phyloP scores from a whole-genome alignment of 2,888 invertebrate species.

The Argynnis bischoffii region DNA sequence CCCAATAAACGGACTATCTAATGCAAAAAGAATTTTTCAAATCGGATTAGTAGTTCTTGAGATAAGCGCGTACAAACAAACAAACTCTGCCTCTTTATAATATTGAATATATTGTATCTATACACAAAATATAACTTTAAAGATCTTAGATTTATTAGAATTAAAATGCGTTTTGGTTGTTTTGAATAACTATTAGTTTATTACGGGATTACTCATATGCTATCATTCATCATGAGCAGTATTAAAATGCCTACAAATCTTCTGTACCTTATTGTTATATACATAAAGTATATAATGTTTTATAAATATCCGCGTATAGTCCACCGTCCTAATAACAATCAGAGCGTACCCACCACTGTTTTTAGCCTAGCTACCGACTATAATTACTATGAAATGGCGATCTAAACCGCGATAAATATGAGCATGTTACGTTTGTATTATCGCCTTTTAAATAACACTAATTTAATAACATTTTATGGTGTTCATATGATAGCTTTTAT shows the following conservation, averaged over 20 bases:
- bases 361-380: conserved; percentile 25
- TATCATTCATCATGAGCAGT: background rate
- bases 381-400: conserved; percentile 29
- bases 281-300: conserved; percentile 23
- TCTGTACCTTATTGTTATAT: conserved; percentile 6
- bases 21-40: too few species aligned
- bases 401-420: conserved; percentile 23
- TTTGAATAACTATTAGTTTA: background rate
- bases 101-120: too few species aligned
- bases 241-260: background rate
- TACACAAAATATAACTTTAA: too few species aligned
- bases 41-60: too few species aligned
- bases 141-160: too few species aligned
- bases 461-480: background rate
- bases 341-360: conserved; percentile 32
- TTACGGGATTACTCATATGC: background rate
- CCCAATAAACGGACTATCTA: too few species aligned
- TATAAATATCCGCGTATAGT: conserved; percentile 5
- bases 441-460: conserved; percentile 19
- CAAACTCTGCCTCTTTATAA: too few species aligned
- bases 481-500: background rate
- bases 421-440: conserved; percentile 20
- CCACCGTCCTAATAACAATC: conserved; percentile 24
- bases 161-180: too few species aligned
- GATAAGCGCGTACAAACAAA: too few species aligned